phyloP scores from a whole-genome alignment of 2,888 invertebrate genomes.

The Acholoe squamosa region DNA sequence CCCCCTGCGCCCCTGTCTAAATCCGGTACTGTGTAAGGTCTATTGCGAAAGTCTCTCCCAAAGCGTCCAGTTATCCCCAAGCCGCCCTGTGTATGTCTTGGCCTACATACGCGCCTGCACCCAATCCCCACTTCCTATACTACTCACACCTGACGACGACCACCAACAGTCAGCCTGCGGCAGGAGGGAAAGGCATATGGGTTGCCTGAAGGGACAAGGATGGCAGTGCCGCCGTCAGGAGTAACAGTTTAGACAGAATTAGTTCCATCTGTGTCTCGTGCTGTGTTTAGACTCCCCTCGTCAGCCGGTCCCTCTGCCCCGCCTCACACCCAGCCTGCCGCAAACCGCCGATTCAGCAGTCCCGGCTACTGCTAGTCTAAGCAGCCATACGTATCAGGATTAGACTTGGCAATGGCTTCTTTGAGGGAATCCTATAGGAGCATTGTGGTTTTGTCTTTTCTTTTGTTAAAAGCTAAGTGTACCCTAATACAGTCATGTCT shows the following conservation, averaged over 20 bases:
- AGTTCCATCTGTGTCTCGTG: constrained; percentile 40
- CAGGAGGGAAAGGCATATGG: too few species aligned
- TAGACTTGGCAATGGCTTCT: constrained; percentile 45
- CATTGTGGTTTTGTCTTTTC: background rate
- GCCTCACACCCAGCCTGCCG: background rate
- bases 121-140: too few species aligned
- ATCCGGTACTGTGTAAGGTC: too few species aligned
- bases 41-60: too few species aligned
- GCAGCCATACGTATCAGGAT: constrained; percentile 50
- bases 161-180: too few species aligned
- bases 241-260: constrained; percentile 37
- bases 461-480: background rate
- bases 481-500: too few species aligned
- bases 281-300: constrained; percentile 44
- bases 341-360: constrained; percentile 39
- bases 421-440: background rate
- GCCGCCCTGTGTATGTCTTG: too few species aligned
- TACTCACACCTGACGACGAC: too few species aligned
- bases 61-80: too few species aligned
- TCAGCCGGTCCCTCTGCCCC: background rate
- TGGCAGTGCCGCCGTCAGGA: background rate
- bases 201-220: too few species aligned
- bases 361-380: constrained; percentile 11
- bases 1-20: too few species aligned
- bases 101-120: too few species aligned